phyloP scores from a whole-genome alignment of 2,888 invertebrate genomes.

The Dryococelus australis region DNA sequence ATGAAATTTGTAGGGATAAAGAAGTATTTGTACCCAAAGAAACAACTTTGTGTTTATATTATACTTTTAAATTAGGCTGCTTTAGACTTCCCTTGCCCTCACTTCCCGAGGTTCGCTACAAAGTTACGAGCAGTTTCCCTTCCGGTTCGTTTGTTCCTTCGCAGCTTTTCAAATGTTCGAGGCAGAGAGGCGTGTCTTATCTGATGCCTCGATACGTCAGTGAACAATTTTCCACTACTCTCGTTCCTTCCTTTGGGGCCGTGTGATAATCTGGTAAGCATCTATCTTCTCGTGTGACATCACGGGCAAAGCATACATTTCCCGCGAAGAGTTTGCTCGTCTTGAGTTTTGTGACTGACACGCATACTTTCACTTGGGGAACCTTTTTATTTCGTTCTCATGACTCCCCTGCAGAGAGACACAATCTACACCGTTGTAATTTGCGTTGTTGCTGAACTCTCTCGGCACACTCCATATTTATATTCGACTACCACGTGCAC shows the following conservation, averaged over 20 bases:
- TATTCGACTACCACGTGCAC: too few relatives aligned
- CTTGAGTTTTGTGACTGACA: too few relatives aligned
- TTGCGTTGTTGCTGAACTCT: too few relatives aligned
- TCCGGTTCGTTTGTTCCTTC: neutral
- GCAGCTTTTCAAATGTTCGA: neutral
- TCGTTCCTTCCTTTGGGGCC: neutral
- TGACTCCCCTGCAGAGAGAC: too few relatives aligned
- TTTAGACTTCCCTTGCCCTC: neutral
- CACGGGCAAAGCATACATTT: too few relatives aligned
- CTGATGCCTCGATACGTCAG: neutral
- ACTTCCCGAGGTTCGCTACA: neutral
- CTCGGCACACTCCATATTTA: too few relatives aligned
- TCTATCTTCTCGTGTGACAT: neutral
- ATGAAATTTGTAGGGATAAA: neutral
- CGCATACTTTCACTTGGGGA: too few relatives aligned
- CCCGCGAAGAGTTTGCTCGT: too few relatives aligned
- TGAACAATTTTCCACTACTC: neutral
- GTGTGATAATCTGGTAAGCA: neutral
- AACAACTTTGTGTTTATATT: neutral
- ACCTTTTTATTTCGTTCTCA: too few relatives aligned
- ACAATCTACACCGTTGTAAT: too few relatives aligned
- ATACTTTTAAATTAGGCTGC: slow-evolving; percentile 3
- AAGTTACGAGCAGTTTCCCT: neutral
- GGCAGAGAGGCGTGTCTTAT: neutral
- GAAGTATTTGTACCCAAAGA: neutral